phyloP scores from a whole-genome alignment of 2,113 vertebrate species.

The Bos indicus region DNA sequence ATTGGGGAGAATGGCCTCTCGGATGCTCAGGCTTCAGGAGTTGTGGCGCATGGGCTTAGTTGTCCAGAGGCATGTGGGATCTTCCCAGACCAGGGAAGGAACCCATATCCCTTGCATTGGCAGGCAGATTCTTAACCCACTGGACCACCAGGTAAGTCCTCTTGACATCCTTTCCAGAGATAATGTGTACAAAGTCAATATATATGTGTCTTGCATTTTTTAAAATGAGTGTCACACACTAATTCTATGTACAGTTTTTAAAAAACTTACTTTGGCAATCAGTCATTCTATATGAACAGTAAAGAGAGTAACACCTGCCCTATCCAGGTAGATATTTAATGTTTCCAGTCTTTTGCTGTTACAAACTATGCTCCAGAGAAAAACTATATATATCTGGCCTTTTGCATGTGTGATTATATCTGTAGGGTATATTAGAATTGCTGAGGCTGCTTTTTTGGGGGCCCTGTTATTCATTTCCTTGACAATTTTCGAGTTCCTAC shows the following conservation, averaged over 20 bases:
- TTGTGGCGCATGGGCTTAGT: neutral
- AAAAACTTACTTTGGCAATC: neutral
- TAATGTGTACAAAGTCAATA: neutral
- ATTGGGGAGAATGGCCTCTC: neutral
- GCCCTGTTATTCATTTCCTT: neutral
- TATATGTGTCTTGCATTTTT: neutral
- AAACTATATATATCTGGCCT: neutral
- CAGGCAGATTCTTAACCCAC: neutral
- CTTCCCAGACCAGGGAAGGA: neutral
- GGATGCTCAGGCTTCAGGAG: neutral
- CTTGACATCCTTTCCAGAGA: neutral
- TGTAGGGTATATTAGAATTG: conserved; percentile 34
- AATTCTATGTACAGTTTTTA: neutral
- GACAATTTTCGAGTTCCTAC: neutral
- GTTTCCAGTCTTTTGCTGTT: neutral
- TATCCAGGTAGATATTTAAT: neutral
- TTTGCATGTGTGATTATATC: neutral
- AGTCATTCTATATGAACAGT: neutral
- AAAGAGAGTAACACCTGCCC: neutral
- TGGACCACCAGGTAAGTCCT: neutral
- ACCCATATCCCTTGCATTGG: neutral
- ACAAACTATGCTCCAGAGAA: neutral
- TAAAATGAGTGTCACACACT: neutral
- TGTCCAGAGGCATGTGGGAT: neutral
- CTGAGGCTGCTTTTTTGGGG: neutral